phyloP scores from a whole-genome alignment of 2,888 invertebrate species.

The Chrysolina americana region DNA sequence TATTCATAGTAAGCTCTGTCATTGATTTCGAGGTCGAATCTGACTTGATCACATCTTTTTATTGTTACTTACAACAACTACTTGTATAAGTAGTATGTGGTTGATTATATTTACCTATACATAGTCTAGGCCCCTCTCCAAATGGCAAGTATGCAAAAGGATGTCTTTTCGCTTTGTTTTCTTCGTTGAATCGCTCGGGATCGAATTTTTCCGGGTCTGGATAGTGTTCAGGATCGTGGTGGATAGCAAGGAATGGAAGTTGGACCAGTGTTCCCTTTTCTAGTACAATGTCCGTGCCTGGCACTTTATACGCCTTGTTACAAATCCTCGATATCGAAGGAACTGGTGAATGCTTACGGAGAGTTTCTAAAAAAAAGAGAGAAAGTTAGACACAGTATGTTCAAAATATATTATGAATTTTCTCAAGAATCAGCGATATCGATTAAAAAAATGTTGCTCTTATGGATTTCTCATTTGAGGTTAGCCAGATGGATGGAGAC shows the following conservation, averaged over 20 bases:
- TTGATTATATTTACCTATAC: conserved; percentile 67
- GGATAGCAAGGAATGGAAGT: conserved; percentile 38
- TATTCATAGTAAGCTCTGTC: too few species aligned
- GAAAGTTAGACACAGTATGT: too few species aligned
- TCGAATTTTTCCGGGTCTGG: conserved; percentile 75
- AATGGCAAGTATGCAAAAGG: conserved; percentile 64
- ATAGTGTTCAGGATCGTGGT: conserved; percentile 54
- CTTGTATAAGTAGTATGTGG: too few species aligned
- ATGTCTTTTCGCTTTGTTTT: conserved; percentile 66
- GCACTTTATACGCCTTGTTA: conserved; percentile 48
- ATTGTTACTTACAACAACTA: too few species aligned
- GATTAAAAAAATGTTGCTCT: too few species aligned
- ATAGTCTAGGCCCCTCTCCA: conserved; percentile 74
- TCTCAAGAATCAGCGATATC: too few species aligned
- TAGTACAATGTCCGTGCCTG: conserved; percentile 44
- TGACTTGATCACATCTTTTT: too few species aligned
- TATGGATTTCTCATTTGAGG: too few species aligned
- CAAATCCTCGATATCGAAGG: conserved; percentile 44
- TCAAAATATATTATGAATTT: too few species aligned
- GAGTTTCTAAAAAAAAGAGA: conserved; percentile 46
- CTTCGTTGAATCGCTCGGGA: conserved; percentile 74
- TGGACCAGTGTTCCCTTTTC: conserved; percentile 42
- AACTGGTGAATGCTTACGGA: conserved; percentile 50
- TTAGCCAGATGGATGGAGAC: too few species aligned
- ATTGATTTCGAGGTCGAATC: too few species aligned